These are phyloP conservation scores for Pangasius djambal DNA, from an alignment of 2,797 vertebrate species.

Conservation along the genomic window DNA sequence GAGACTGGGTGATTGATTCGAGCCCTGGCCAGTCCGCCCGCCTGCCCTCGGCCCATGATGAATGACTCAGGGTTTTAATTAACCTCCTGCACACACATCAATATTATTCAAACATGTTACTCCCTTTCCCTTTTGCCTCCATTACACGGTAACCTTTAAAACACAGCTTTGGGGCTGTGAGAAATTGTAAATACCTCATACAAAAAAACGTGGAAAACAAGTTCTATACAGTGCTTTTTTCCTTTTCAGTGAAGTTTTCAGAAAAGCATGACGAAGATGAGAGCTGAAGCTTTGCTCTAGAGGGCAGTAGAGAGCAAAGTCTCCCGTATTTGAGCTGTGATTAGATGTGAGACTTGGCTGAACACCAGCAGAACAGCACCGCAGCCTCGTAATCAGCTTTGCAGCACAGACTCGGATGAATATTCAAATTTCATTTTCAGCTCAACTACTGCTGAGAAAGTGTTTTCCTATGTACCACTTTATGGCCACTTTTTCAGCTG, in stretches of 20 bases:
- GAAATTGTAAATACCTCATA: slow-evolving; percentile 51
- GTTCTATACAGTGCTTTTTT: slow-evolving; percentile 41
- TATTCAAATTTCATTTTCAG: slow-evolving; percentile 57
- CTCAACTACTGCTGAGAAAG: slow-evolving; percentile 56
- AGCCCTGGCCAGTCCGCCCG: slow-evolving; percentile 41
- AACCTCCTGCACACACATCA: slow-evolving; percentile 65
- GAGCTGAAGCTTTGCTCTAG: slow-evolving; percentile 42
- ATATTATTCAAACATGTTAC: slow-evolving; percentile 60
- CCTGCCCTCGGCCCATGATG: slow-evolving; percentile 56
- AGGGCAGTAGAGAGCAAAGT: slow-evolving; percentile 55
- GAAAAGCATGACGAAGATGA: neutral
- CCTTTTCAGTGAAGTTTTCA: slow-evolving; percentile 27
- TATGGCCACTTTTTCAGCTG: slow-evolving; percentile 40
- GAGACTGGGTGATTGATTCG: slow-evolving; percentile 61
- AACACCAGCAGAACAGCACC: slow-evolving; percentile 9
- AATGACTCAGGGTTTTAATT: slow-evolving; percentile 66
- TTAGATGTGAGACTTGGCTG: slow-evolving; percentile 27
- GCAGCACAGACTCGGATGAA: slow-evolving; percentile 55
- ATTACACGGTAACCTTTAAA: slow-evolving; percentile 72
- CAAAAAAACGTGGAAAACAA: slow-evolving; percentile 22
- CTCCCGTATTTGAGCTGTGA: neutral
- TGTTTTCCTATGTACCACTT: slow-evolving; percentile 53
- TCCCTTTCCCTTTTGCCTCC: slow-evolving; percentile 53
- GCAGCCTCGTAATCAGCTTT: slow-evolving; percentile 18
- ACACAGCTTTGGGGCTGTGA: slow-evolving; percentile 64